Evolutionary conservation across 2,797 vertebrate genomes (phyloP), one percentile per base, ranked within the genome.

Genomic region (Alfaro cultratus): DNA sequence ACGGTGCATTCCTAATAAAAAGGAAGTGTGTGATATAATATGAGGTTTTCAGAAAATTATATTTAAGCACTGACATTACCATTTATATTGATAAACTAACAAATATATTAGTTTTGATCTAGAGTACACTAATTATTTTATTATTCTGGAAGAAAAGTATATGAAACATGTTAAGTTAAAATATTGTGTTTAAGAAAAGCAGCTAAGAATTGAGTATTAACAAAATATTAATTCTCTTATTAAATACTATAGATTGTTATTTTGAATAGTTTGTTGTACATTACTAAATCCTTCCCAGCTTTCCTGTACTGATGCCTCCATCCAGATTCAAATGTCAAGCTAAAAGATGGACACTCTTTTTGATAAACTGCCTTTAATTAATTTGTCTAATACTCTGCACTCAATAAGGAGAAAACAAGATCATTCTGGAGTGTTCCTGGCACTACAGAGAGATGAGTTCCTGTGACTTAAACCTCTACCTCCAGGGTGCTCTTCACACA

Each of bases 401-500:
- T 82, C 29, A 62, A 41, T 67, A 81, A 75, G 51, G 31, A 78
- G 60, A 83, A 55, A 84, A 71, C 5, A 6, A 49, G 47, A 72
- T 77, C 41, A 77, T 80, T 80, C 43, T 79, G 77, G 81, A 85
- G 83, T 85, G 79, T 74, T 51, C 67, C 64, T 74, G 68, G 74
- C 0, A 73, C 84, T 88, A 53, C 26, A 67, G 86, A 77, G 80
- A 83, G 84, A 87, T 43, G 74, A 84, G 84, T 76, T 68, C 85
- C 46, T 80, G 89, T 87, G 93, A 91, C 87, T 88, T 87, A 79
- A 90, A 89, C 53, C 73, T 80, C 71, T 79, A 79, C 79, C 88
- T 88, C 78, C 86, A 34, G 43, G 79, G 68, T 79, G 90, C 21
- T 75, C 82, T 92, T 91, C 93, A 87, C 93, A 89, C 89, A 84